A percentile compares a stretch with the other conserved stretches of the same genome.
phyloP scores from a whole-genome alignment of 35 echinoderm and acorn worm genomes.

The Chiridota heheva region DNA sequence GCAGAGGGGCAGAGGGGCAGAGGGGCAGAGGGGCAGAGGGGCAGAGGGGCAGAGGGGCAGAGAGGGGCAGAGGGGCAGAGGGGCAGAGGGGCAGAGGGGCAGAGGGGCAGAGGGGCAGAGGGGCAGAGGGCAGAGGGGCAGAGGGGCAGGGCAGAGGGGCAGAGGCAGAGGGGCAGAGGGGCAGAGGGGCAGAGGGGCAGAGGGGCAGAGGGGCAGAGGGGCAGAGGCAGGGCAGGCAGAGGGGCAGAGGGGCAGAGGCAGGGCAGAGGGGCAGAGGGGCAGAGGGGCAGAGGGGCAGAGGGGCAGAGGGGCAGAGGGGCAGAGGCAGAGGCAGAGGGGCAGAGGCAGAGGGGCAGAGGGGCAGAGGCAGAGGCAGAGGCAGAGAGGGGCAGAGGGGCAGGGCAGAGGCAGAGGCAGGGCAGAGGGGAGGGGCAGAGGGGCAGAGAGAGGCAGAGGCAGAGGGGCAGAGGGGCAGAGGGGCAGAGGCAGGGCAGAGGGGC shows the following conservation, averaged over 20 bases:
- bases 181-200: background rate
- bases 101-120: background rate
- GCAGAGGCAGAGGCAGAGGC: too few species aligned
- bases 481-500: background rate
- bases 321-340: too few species aligned
- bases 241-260: background rate
- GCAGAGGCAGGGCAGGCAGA: background rate
- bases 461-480: background rate
- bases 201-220: background rate
- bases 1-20: background rate
- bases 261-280: background rate
- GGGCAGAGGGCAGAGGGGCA: too few species aligned
- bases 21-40: background rate
- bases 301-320: background rate
- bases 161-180: too few species aligned
- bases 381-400: background rate
- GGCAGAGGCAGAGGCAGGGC: too few species aligned
- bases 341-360: too few species aligned
- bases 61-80: background rate
- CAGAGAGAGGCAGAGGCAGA: background rate
- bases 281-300: background rate
- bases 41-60: background rate
- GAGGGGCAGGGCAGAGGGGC: background rate
- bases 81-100: background rate
- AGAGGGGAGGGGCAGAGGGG: background rate